Evolutionary conservation across 2,888 invertebrate species (phyloP).

Genomic region (Axea sp.): DNA sequence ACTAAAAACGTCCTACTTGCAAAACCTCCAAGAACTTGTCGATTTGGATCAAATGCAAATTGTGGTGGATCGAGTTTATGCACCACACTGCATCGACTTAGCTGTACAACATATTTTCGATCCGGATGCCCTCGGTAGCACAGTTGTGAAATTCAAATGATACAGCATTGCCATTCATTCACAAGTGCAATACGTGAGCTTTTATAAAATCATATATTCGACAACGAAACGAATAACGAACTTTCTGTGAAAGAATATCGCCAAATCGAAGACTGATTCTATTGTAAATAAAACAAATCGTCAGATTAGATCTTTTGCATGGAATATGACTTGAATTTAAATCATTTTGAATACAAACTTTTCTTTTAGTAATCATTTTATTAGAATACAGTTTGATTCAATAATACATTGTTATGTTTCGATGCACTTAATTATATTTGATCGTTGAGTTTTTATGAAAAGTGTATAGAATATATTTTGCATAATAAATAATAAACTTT

Average conservation of each 20-base stretch:
- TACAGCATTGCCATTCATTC: conserved; percentile 3
- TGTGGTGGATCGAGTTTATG: conserved; percentile 82
- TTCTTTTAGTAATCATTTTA: no score
- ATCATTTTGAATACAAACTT: no score
- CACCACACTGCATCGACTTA: conserved; percentile 79
- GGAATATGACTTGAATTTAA: no score
- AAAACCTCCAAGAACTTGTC: conserved; percentile 79
- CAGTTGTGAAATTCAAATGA: conserved; percentile 80
- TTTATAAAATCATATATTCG: conserved; percentile 24
- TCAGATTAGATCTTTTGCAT: no score
- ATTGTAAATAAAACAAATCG: conserved; percentile 39
- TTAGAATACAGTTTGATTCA: no score
- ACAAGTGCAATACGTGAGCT: conserved; percentile 3
- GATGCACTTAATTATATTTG: conserved; percentile 18
- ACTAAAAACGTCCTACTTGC: conserved; percentile 73
- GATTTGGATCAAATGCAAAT: conserved; percentile 82
- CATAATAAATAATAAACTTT: conserved; percentile 67
- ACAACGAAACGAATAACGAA: conserved; percentile 7
- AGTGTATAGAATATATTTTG: conserved; percentile 72
- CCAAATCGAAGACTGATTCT: conserved; percentile 68
- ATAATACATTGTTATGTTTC: conserved; percentile 37
- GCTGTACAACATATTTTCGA: conserved; percentile 79
- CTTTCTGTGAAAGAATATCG: conserved; percentile 33
- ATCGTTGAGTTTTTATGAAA: conserved; percentile 55
- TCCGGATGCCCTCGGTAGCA: conserved; percentile 79